Percentiles rank a stretch among this genome's conserved stretches.
Conservation (phyloP, 1,140 invertebrate species). For the Charaxes varanes region DNA sequence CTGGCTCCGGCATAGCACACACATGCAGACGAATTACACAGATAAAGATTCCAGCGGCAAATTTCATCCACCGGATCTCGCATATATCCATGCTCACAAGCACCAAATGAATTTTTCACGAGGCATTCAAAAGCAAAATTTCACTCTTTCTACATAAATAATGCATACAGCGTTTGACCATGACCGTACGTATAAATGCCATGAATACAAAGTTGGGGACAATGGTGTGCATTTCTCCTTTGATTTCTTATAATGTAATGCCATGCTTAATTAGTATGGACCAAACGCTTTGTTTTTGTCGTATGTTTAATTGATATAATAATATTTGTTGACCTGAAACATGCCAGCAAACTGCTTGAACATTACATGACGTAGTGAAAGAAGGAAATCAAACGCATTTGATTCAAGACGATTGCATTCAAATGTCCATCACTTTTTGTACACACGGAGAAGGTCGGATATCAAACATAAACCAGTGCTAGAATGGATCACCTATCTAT, state of each 20-base stretch:
- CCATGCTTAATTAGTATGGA: conserved; percentile 15
- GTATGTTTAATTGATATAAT: conserved; percentile 2
- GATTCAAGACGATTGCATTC: too few species aligned
- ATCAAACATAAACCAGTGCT: too few species aligned
- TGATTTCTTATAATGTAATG: conserved; percentile 34
- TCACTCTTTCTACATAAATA: conserved; percentile 64
- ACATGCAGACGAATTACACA: too few species aligned
- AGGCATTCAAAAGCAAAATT: conserved; percentile 29
- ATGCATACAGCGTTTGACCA: conserved; percentile 55
- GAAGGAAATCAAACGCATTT: too few species aligned
- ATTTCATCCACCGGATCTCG: conserved; percentile 7
- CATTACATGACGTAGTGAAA: too few species aligned
- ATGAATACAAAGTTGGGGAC: conserved; percentile 46
- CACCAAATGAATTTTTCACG: background rate
- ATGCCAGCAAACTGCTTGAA: too few species aligned
- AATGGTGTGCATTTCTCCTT: conserved; percentile 40
- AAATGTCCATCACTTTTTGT: too few species aligned
- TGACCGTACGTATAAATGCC: conserved; percentile 34
- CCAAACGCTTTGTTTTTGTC: conserved; percentile 11
- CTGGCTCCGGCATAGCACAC: too few species aligned
- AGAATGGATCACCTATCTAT: too few species aligned
- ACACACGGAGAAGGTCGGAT: too few species aligned
- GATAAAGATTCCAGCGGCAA: too few species aligned
- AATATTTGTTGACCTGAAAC: too few species aligned
- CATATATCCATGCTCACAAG: conserved; percentile 1